Percentiles rank a stretch among this genome's conserved stretches.
Conservation (phyloP, 92 coral and sea anemone species). For the Desmophyllum pertusum region DNA sequence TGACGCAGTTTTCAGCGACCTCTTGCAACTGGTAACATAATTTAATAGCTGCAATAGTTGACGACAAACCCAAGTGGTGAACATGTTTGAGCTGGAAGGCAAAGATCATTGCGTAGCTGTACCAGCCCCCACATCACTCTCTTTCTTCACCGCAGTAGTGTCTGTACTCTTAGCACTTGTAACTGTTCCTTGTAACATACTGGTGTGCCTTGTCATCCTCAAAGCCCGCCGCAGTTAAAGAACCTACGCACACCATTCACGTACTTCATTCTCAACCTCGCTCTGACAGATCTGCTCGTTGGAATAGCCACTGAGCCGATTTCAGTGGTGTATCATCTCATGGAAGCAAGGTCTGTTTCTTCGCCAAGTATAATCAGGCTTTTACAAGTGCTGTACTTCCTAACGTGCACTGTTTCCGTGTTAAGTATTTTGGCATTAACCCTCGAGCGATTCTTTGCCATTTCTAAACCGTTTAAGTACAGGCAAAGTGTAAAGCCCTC, state of each 20-base stretch:
- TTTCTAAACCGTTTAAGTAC: conserved; percentile 38
- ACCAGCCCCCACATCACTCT: conserved; percentile 1
- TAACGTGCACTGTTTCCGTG: conserved; percentile 36
- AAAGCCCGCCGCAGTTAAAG: conserved; percentile 31
- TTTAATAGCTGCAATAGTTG: neutral
- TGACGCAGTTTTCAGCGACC: neutral
- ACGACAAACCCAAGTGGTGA: neutral
- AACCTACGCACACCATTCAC: conserved; percentile 41
- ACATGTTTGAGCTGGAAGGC: conserved; percentile 21
- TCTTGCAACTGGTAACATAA: neutral
- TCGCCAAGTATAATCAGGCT: conserved; percentile 16
- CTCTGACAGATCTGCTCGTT: conserved; percentile 31
- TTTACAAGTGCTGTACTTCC: conserved; percentile 32
- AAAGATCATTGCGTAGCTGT: conserved; percentile 5
- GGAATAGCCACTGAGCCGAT: conserved; percentile 30
- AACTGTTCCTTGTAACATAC: conserved; percentile 33
- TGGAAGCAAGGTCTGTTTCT: conserved; percentile 23
- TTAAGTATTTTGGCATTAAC: conserved; percentile 42
- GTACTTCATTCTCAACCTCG: conserved; percentile 32
- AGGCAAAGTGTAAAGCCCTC: conserved; percentile 6
- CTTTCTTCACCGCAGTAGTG: conserved; percentile 26
- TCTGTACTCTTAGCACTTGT: conserved; percentile 14
- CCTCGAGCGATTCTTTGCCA: conserved; percentile 39
- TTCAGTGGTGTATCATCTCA: conserved; percentile 36
- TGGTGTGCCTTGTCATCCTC: conserved; percentile 23